Base-by-base conservation (phyloP, 1,140 invertebrate genomes). In the Drosophila suzukii region DNA sequence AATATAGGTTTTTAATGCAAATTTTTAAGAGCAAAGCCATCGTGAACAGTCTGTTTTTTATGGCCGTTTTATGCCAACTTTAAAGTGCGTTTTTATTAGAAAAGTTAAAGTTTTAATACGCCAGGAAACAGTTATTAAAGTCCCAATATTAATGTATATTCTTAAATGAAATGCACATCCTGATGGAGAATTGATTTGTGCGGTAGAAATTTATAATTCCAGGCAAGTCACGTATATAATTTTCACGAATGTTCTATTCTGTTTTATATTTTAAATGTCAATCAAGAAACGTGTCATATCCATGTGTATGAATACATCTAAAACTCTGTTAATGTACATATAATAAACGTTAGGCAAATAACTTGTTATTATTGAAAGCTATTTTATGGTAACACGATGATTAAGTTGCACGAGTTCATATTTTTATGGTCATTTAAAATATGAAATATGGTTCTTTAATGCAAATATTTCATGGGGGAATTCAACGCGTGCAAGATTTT, bases 1-100 rank as follows among this genome's bases (percentile, higher is more conserved):
- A 47, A 27, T 63, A 44, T 63, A 3, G 32, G 11, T 32, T 11
- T 38, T 30, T 32, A 66, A 65, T 39, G 34, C 44, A 65, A 65
- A 39, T 66, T n/a, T n/a, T 15, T 8, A 24, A 15, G 6, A 15
- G 27, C 27, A 32, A 39, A 12, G 3, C 3, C 17, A 62, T 46
- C 8, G 15, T 11, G 6, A 41, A 4, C 30, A 67, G 20, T 15
- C 32, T 12, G 36, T 30, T 53, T 68, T 68, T 68, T 38, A 54
- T 12, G 11, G 15, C 30, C 30, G 5, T 12, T 51, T 51, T 12
- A 17, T 17, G 10, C 3, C 34, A 6, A 4, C 4, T 51, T 51
- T 49, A 49, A 36, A 51, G 0, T 5, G 8, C 8, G 13, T 15
- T 32, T 15, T 10, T 5, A 17, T 15, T 4, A 34, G 0, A 1